Base-by-base conservation (phyloP, 1,140 invertebrate species). In the Orussus abietinus region DNA sequence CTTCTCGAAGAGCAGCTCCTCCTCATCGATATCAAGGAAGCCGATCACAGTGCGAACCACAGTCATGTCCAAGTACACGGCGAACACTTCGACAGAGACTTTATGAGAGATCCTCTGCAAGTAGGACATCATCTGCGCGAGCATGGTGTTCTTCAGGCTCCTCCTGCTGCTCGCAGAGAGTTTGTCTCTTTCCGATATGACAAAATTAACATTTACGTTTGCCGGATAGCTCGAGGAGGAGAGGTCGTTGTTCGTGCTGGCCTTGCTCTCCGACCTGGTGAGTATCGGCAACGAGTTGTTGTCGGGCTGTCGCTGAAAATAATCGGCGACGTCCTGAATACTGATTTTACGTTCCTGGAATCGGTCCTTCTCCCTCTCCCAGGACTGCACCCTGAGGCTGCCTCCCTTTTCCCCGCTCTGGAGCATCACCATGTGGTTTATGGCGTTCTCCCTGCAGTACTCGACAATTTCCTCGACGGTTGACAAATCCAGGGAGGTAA, bases 391-490 rank as follows among this genome's bases (percentile, higher is more conserved):
- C 46, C 76, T 75, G 10, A 85, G 65, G 11, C 49, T 75, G 1
- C 79, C 77, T 40, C n/a, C n/a, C n/a, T 76, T 75, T 51, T 88
- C 85, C 0, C 69, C 70, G 39, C 81, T 80, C 52, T 82, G 86
- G 5, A 89, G 64, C 12, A 86, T 69, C 5, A 90, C 74, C 13
- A 87, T 76, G 57, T 84, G 77, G 30, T 75, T 71, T 4, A 88
- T 81, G 12, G 75, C 75, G 28, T 82, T 67, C 34, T 82, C 78
- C 18, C 67, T 64, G 29, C 83, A 82, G 44, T 82, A 76, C 41
- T 84, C 81, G 49, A 85, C 76, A 10, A 83, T 78, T 28, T 88
- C 85, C 57, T 86, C 82, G 13, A 80, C 56, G 30, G 69, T 80
- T 51, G 75, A 32, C 9, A 73, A 66, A 54, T 80, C 76, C 2